These are phyloP conservation scores for Bos indicus DNA, from an alignment of 2,113 vertebrate genomes.

Conservation along the genomic window DNA sequence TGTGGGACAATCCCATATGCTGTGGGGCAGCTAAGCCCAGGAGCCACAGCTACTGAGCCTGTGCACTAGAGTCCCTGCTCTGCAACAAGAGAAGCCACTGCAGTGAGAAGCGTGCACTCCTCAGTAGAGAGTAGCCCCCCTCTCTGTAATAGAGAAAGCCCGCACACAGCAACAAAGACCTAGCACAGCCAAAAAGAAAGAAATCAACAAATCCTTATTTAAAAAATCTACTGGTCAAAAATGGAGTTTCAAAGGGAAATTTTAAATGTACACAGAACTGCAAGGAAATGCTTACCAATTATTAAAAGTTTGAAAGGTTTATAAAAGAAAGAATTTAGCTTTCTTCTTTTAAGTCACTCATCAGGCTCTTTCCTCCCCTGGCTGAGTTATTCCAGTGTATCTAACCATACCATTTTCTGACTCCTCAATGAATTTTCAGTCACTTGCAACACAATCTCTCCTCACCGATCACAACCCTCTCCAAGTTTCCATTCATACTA, in stretches of 20 bases:
- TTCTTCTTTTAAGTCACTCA: background rate
- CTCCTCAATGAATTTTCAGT: background rate
- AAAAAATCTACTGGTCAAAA: background rate
- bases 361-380: background rate
- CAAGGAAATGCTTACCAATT: background rate
- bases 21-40: background rate
- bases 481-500: background rate
- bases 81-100: accelerated
- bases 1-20: background rate
- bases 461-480: background rate
- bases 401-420: background rate
- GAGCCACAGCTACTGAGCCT: background rate
- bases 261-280: background rate
- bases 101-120: accelerated
- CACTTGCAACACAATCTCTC: background rate
- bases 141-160: background rate
- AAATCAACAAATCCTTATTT: background rate
- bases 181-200: background rate
- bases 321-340: background rate
- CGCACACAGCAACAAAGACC: background rate
- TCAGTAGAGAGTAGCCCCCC: background rate
- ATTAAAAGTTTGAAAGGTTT: background rate
- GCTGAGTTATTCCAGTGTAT: background rate
- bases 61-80: accelerated
- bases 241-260: background rate